Base-by-base conservation (phyloP, 2,888 invertebrate genomes). In the Flexamia atlantica region DNA sequence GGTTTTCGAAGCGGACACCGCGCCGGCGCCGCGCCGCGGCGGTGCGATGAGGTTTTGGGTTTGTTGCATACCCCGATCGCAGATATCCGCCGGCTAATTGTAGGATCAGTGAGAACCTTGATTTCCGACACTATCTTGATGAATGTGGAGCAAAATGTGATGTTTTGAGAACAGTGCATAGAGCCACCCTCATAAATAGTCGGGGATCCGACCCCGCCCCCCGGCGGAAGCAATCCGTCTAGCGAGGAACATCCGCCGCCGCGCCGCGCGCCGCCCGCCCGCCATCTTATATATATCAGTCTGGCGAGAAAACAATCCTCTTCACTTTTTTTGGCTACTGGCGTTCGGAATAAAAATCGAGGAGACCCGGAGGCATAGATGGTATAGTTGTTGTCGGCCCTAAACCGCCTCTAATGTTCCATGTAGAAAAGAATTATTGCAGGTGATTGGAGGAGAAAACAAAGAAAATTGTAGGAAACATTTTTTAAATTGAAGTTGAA, bases 51-150 rank as follows among this genome's bases (percentile, higher is more conserved):
- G 46, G 46, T 14, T 46, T 46, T 46, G 17, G 46, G 12, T 12
- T 14, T 28, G 10, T 17, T 64, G 64, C 64, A 28, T 64, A 14
- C 5, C 36, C n/a, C 2, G 79, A 57, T 79, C 28, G 53, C 79
- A 79, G 76, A 79, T 79, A 79, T 79, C 57, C 25, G 9, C 28
- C 2, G 40, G 5, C 36, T 79, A 79, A 79, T 79, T 53, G 79
- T 57, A 30, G 79, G 57, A 79, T 79, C 79, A 79, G 79, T 79
- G 57, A 79, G 79, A 57, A 57, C 46, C 79, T 57, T 30, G 79
- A 28, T 79, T 79, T 36, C 79, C 79, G 79, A 79, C 79, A 79
- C 17, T 79, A 79, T 79, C 79, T 79, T 79, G 79, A 79, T 79
- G 79, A 23, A 79, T 79, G 79, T 79, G 57, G 57, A 57, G 79